Evolutionary conservation across 2,888 invertebrate species (phyloP).

Genomic region (Vesta saturnalis): DNA sequence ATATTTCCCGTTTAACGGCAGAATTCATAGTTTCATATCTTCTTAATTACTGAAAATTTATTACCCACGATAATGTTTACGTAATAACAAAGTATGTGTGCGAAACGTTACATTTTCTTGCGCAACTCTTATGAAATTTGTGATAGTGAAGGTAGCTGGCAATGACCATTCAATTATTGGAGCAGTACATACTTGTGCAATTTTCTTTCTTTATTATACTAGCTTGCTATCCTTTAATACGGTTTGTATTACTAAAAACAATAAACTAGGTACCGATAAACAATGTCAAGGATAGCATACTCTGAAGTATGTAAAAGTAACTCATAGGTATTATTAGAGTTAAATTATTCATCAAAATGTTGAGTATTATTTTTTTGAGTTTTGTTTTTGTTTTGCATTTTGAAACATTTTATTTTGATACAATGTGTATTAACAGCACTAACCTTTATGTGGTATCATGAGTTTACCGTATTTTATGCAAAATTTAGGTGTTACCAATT

Average conservation of each 20-base stretch:
- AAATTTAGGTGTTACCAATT: too few species aligned
- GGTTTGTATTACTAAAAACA: not conserved
- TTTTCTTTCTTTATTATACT: not conserved
- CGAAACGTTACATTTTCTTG: too few species aligned
- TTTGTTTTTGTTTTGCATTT: too few species aligned
- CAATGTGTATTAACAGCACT: too few species aligned
- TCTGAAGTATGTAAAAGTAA: not conserved
- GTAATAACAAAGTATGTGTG: not conserved
- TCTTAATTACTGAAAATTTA: not conserved
- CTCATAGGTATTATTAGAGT: too few species aligned
- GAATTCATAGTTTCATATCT: not conserved
- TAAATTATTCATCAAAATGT: too few species aligned
- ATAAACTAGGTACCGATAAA: not conserved
- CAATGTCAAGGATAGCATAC: not conserved
- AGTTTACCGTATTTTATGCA: too few species aligned
- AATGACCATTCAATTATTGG: slow-evolving; percentile 8
- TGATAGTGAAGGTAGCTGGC: slow-evolving; percentile 1
- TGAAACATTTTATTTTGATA: too few species aligned
- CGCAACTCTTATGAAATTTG: slow-evolving; percentile 3
- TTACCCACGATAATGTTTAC: not conserved
- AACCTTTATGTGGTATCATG: too few species aligned
- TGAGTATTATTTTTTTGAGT: not conserved
- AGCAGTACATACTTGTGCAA: slow-evolving; percentile 8
- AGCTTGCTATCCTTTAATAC: not conserved
- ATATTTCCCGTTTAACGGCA: not conserved